Conservation (phyloP, 2,888 invertebrate species). For the Belgica antarctica region DNA sequence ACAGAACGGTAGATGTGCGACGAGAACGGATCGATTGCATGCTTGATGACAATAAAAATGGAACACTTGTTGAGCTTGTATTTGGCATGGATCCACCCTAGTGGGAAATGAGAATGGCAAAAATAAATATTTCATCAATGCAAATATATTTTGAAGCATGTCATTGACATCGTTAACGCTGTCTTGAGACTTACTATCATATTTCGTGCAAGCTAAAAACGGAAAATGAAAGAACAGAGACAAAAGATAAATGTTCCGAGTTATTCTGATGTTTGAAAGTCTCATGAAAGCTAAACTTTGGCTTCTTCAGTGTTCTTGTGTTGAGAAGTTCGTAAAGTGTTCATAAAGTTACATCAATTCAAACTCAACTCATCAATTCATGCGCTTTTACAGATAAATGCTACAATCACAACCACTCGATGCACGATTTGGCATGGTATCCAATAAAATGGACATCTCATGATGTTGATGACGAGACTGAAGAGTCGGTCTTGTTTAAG, state of each 20-base stretch:
- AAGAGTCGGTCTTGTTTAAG: too few relatives aligned
- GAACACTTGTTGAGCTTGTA: conserved; percentile 78
- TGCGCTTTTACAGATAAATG: too few relatives aligned
- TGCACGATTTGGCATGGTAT: too few relatives aligned
- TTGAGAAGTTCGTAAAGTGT: too few relatives aligned
- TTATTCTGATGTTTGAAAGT: too few relatives aligned
- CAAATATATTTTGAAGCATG: conserved; percentile 11
- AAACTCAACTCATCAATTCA: too few relatives aligned
- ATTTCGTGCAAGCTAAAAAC: conserved; percentile 80
- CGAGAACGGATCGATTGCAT: conserved; percentile 75
- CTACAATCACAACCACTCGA: too few relatives aligned
- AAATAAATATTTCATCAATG: conserved; percentile 28
- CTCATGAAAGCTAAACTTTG: too few relatives aligned
- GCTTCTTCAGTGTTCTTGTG: too few relatives aligned
- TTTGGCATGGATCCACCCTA: conserved; percentile 89
- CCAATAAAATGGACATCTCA: too few relatives aligned
- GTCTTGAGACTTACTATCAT: conserved; percentile 82
- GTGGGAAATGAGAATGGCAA: conserved; percentile 46
- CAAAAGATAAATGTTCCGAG: conserved; percentile 2
- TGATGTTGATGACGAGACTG: too few relatives aligned
- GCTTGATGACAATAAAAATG: conserved; percentile 77
- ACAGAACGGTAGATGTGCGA: conserved; percentile 69
- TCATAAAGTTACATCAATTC: too few relatives aligned
- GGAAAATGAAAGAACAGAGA: conserved; percentile 45
- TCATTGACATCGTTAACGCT: neutral